A percentile compares a stretch with the other conserved stretches of the same genome.
Evolutionary conservation across 2,113 vertebrate species (phyloP).

Genomic region (Indicator maculatus): DNA sequence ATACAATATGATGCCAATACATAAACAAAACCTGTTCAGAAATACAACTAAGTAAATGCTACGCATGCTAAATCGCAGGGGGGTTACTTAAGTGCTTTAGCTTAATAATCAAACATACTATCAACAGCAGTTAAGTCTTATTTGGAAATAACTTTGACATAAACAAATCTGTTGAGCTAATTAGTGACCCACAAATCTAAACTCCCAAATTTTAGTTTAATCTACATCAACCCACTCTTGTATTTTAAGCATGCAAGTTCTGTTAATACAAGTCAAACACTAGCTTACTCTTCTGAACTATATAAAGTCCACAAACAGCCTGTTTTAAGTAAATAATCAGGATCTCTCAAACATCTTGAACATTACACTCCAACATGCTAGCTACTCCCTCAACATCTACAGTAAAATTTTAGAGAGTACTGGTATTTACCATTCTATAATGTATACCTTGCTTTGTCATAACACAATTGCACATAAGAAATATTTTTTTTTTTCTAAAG

Average conservation of each 20-base stretch:
- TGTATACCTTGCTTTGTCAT: neutral
- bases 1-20: neutral
- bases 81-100: neutral
- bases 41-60: slow-evolving; percentile 14
- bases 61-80: neutral
- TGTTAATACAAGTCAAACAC: neutral
- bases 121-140: neutral
- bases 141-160: slow-evolving; percentile 1
- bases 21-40: slow-evolving; percentile 32
- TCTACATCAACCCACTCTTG: neutral
- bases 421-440: neutral
- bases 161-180: neutral
- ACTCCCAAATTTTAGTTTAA: neutral
- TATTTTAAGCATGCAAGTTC: neutral
- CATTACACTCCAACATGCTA: neutral
- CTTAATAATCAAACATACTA: neutral
- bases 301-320: neutral
- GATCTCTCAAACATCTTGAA: neutral
- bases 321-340: neutral
- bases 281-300: neutral
- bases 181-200: neutral
- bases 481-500: neutral
- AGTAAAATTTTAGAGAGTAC: neutral
- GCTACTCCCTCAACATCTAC: neutral
- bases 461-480: neutral